These are phyloP conservation scores for Sander vitreus DNA, from an alignment of 2,113 vertebrate species.

Conservation along the genomic window DNA sequence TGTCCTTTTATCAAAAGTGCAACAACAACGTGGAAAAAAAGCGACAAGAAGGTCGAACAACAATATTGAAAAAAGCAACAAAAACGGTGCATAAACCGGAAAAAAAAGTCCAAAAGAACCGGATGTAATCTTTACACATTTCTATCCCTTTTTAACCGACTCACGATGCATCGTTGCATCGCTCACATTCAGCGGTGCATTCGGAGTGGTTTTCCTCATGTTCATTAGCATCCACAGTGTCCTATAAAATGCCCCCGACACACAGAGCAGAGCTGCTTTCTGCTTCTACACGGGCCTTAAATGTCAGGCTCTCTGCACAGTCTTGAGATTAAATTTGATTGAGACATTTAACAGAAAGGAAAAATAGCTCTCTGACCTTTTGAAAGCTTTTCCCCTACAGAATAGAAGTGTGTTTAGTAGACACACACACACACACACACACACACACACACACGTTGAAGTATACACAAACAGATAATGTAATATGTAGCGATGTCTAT, in stretches of 20 bases:
- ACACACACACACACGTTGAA: neutral
- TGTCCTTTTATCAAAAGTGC: no score
- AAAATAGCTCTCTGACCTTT: conserved; percentile 67
- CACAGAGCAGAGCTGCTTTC: neutral
- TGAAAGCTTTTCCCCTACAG: neutral
- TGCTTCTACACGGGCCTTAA: conserved; percentile 33
- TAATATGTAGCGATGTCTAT: conserved; percentile 15
- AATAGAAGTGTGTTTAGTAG: conserved; percentile 24
- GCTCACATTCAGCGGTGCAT: no score
- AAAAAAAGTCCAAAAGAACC: no score
- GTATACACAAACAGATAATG: neutral
- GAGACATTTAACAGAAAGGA: conserved; percentile 60
- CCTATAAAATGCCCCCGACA: neutral
- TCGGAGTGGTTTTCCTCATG: neutral
- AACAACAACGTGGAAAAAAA: no score
- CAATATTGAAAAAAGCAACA: no score
- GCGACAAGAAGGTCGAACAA: no score
- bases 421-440: conserved; percentile 3
- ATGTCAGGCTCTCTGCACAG: conserved; percentile 57
- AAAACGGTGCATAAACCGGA: no score
- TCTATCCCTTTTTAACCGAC: no score
- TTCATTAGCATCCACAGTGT: neutral
- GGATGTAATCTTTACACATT: no score
- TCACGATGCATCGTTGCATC: no score
- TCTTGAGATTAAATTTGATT: conserved; percentile 61